Evolutionary conservation across 2,888 invertebrate genomes (phyloP).

Genomic region (Caenorhabditis sp.): DNA sequence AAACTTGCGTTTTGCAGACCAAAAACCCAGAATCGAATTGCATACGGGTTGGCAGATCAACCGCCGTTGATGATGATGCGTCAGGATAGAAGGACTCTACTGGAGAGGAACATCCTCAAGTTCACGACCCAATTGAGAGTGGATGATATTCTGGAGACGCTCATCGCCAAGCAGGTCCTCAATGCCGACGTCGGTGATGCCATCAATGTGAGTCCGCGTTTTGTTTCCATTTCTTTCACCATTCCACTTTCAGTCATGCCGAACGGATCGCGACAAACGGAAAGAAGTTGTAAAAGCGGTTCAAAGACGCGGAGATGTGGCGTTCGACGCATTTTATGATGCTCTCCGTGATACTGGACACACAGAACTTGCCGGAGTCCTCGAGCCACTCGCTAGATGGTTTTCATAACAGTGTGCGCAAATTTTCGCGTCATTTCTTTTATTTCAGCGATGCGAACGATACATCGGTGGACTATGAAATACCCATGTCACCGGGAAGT

Average conservation of each 20-base stretch:
- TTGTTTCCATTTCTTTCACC: neutral
- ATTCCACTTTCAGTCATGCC: conserved; percentile 29
- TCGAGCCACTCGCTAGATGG: conserved; percentile 44
- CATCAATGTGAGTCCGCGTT: conserved; percentile 40
- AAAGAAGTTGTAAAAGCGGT: conserved; percentile 52
- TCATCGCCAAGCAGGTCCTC: conserved; percentile 35
- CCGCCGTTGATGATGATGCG: conserved; percentile 52
- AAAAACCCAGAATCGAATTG: conserved; percentile 9
- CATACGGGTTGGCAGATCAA: neutral
- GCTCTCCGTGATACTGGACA: conserved; percentile 59
- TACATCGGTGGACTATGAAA: neutral
- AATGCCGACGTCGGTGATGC: conserved; percentile 47
- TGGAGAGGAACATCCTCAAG: conserved; percentile 41
- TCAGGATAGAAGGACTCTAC: conserved; percentile 45
- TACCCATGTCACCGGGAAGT: conserved; percentile 14
- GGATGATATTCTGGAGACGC: conserved; percentile 25
- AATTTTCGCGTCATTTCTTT: neutral
- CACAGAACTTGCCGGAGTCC: conserved; percentile 53
- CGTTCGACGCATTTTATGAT: conserved; percentile 61
- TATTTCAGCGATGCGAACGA: neutral
- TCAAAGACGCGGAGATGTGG: conserved; percentile 59
- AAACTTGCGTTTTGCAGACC: conserved; percentile 4
- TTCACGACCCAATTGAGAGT: conserved; percentile 33
- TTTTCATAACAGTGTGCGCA: neutral
- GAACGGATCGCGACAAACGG: conserved; percentile 35